Percentiles rank a stretch among this genome's conserved stretches.
phyloP scores from a whole-genome alignment of 2,797 vertebrate genomes.

The Alfaro cultratus region DNA sequence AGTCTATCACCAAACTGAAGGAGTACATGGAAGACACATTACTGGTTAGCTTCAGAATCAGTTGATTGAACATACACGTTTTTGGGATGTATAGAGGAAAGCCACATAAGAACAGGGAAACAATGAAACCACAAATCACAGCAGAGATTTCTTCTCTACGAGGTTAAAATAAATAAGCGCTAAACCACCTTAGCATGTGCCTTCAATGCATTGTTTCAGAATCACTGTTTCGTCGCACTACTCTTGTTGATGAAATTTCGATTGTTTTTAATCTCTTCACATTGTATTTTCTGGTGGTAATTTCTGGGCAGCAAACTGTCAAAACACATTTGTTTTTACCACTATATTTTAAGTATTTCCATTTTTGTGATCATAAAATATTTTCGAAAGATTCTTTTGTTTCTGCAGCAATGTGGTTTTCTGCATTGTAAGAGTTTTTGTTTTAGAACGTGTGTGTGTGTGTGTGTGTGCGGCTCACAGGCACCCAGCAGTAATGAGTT shows the following conservation, averaged over 20 bases:
- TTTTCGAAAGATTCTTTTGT: not conserved
- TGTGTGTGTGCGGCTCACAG: conserved; percentile 37
- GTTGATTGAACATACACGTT: not conserved
- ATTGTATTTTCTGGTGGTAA: not conserved
- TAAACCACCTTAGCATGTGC: not conserved
- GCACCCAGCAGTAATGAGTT: conserved; percentile 52
- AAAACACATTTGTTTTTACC: not conserved
- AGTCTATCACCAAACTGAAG: not conserved
- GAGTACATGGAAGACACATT: not conserved
- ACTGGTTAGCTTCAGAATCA: not conserved
- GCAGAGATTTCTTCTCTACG: not conserved
- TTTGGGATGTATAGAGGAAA: not conserved
- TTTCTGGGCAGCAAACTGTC: not conserved
- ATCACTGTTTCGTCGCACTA: not conserved
- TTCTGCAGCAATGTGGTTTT: not conserved
- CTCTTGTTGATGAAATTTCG: not conserved
- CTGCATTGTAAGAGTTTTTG: not conserved
- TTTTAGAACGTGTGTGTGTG: conserved; percentile 18
- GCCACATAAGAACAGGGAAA: not conserved
- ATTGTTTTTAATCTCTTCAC: not conserved
- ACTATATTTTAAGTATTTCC: not conserved
- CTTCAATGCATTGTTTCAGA: not conserved
- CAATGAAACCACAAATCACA: not conserved
- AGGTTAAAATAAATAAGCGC: not conserved
- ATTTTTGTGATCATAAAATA: not conserved